Percentiles rank a stretch among this genome's conserved stretches.
These are phyloP conservation scores for Vicugna pacos DNA, from an alignment of 2,113 vertebrate genomes.

Conservation along the genomic window DNA sequence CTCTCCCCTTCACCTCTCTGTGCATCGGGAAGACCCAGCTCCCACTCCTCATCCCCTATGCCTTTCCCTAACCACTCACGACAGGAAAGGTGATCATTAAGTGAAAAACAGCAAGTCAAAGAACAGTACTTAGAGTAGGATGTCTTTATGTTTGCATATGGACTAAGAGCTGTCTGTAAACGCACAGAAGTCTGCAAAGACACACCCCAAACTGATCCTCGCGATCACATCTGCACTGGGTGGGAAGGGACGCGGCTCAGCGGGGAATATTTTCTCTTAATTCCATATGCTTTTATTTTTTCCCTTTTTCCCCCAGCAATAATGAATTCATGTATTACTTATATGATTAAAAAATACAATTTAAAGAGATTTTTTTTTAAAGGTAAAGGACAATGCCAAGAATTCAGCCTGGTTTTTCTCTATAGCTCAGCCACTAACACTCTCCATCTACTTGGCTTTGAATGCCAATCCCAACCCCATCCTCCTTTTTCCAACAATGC, in stretches of 20 bases:
- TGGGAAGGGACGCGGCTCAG: background rate
- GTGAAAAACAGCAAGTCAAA: background rate
- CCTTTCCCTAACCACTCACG: background rate
- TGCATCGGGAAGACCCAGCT: background rate
- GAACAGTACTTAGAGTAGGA: background rate
- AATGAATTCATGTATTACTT: conserved; percentile 11
- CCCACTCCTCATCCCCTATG: background rate
- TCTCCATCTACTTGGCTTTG: background rate
- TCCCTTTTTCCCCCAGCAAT: background rate
- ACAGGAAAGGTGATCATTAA: background rate
- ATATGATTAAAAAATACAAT: background rate
- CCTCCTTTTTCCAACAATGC: background rate
- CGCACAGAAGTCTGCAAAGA: background rate
- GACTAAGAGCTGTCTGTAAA: background rate
- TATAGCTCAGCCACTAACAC: background rate
- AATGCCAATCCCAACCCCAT: background rate
- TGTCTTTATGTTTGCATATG: background rate
- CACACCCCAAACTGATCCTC: background rate
- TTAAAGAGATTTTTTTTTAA: background rate
- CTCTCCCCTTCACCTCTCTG: background rate
- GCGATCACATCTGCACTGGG: background rate
- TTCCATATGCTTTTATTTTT: background rate
- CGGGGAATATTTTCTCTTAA: background rate
- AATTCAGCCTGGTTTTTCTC: background rate
- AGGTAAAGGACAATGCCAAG: background rate